A percentile compares a stretch with the other conserved stretches of the same genome.
These are phyloP conservation scores for Ditula angustiorana DNA, from an alignment of 2,888 invertebrate genomes.

Conservation along the genomic window DNA sequence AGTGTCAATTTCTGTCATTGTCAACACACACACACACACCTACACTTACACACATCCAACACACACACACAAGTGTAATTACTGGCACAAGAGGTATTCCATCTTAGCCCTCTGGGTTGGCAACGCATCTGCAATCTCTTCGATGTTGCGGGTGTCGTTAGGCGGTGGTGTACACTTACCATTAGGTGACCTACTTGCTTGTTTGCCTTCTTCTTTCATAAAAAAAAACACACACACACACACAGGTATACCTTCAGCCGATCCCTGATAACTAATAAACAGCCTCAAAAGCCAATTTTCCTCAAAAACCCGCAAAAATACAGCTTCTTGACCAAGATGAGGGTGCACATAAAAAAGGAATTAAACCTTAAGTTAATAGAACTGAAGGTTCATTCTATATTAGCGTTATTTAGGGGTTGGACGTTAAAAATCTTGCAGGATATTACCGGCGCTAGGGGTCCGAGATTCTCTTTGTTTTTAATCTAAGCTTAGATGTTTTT, in stretches of 20 bases:
- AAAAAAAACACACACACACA: too few species aligned
- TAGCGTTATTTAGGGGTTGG: background rate
- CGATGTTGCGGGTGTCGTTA: too few species aligned
- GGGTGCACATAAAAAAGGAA: background rate
- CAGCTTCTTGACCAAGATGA: background rate
- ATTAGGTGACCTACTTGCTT: too few species aligned
- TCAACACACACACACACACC: too few species aligned
- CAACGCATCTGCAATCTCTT: too few species aligned
- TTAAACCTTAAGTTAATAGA: background rate
- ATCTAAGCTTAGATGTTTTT: background rate
- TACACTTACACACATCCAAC: too few species aligned
- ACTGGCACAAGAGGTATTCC: too few species aligned
- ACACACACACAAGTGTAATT: too few species aligned
- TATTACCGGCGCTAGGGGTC: background rate
- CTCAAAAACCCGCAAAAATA: background rate
- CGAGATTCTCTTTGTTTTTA: background rate
- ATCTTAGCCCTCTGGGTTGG: too few species aligned
- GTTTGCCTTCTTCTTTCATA: too few species aligned
- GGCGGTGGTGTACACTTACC: too few species aligned
- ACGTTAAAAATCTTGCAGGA: background rate
- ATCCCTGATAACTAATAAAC: background rate
- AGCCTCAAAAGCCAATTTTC: conserved; percentile 8
- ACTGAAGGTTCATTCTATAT: background rate
- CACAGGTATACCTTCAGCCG: background rate
- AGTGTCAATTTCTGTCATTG: too few species aligned